Evolutionary conservation across 2,888 invertebrate genomes (phyloP).

Genomic region (Lypha dubia): DNA sequence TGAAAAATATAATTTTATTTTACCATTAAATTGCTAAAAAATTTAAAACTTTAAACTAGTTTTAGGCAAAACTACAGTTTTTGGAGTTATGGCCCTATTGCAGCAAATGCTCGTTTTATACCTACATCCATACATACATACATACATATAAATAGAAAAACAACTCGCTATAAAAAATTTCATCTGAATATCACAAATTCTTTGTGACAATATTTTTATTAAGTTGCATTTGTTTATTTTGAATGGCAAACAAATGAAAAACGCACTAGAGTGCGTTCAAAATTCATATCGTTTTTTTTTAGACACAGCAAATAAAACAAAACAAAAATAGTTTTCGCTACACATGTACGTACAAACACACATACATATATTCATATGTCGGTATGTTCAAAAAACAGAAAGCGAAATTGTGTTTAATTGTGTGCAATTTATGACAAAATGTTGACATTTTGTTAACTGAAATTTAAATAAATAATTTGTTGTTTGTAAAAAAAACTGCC

Average conservation of each 20-base stretch:
- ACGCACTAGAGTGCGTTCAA: neutral
- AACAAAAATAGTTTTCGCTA: neutral
- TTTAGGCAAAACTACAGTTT: no score
- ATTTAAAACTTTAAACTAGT: no score
- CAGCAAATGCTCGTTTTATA: no score
- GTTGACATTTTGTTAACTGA: neutral
- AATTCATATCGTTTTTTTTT: neutral
- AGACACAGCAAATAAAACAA: neutral
- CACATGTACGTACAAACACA: neutral
- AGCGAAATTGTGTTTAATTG: neutral
- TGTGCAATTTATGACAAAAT: neutral
- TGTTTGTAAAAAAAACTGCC: neutral
- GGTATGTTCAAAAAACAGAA: neutral
- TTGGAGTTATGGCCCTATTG: no score
- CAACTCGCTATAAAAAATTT: neutral
- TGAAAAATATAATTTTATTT: no score
- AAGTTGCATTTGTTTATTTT: neutral
- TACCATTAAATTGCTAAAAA: no score
- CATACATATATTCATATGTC: no score
- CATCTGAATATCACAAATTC: neutral
- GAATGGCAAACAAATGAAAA: neutral
- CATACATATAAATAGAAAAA: no score
- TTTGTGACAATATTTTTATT: neutral
- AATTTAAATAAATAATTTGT: conserved; percentile 2
- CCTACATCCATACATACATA: no score